These are phyloP conservation scores for Uloborus diversus DNA, from an alignment of 1,140 invertebrate genomes.

Conservation along the genomic window DNA sequence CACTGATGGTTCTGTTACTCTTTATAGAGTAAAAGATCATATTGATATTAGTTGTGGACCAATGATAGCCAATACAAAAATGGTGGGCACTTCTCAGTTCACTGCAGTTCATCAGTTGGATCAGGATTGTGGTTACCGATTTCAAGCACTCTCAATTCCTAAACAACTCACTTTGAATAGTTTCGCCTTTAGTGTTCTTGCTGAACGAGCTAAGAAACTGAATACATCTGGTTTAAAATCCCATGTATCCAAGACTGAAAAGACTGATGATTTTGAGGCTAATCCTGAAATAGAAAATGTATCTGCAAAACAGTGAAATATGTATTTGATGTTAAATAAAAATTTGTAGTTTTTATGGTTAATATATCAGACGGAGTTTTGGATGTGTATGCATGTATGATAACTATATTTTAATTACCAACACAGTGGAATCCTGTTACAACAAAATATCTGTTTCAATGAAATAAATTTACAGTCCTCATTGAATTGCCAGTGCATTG, in stretches of 20 bases:
- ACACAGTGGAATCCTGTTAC: too few species aligned
- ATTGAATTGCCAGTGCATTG: too few species aligned
- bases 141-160: constrained; percentile 90
- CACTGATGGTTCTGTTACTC: constrained; percentile 71
- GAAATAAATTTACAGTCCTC: too few species aligned
- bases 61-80: constrained; percentile 79
- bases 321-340: background rate
- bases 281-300: constrained; percentile 4
- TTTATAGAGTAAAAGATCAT: constrained; percentile 85
- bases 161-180: constrained; percentile 70
- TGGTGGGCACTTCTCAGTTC: constrained; percentile 79
- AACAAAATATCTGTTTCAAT: too few species aligned
- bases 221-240: constrained; percentile 40
- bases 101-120: constrained; percentile 69
- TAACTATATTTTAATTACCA: too few species aligned
- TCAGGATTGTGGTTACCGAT: constrained; percentile 72
- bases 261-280: too few species aligned
- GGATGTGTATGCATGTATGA: too few species aligned
- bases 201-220: constrained; percentile 57
- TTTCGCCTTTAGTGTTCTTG: constrained; percentile 54
- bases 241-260: too few species aligned
- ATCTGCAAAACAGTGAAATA: background rate
- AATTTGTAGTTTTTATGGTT: background rate
- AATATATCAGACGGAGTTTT: too few species aligned
- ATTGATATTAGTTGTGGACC: constrained; percentile 93